phyloP scores from a whole-genome alignment of 2,113 vertebrate genomes.

The Aptenodytes forsteri region DNA sequence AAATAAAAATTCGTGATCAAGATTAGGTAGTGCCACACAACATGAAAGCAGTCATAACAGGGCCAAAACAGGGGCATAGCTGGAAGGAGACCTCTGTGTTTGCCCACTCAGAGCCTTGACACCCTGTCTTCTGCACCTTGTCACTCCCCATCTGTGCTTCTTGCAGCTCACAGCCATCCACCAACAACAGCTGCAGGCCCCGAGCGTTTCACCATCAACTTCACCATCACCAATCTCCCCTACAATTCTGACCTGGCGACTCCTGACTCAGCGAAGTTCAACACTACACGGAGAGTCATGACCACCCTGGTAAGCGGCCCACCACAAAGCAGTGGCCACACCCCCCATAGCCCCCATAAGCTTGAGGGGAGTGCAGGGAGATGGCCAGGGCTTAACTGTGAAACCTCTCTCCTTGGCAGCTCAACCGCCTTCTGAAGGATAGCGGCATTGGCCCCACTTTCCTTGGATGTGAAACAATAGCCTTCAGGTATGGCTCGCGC shows the following conservation, averaged over 20 bases:
- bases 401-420: not conserved
- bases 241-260: not conserved
- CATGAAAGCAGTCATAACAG: accelerated
- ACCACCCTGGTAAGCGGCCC: accelerated
- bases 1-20: no score
- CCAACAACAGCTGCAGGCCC: not conserved
- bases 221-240: constrained; percentile 3
- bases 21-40: not conserved
- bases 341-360: accelerated
- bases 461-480: not conserved
- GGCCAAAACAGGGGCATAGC: no score
- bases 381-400: accelerated
- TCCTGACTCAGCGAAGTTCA: not conserved
- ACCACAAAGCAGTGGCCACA: accelerated
- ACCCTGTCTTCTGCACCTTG: accelerated
- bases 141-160: not conserved
- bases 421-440: not conserved
- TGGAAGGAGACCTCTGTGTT: not conserved
- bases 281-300: accelerated
- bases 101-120: no score
- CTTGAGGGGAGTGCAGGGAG: accelerated
- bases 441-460: constrained; percentile 12
- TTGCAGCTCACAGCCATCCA: not conserved
- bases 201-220: not conserved
- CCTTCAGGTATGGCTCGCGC: not conserved